phyloP scores from a whole-genome alignment of 2,888 invertebrate species.

The Kuschelorhynchus macadamiae region DNA sequence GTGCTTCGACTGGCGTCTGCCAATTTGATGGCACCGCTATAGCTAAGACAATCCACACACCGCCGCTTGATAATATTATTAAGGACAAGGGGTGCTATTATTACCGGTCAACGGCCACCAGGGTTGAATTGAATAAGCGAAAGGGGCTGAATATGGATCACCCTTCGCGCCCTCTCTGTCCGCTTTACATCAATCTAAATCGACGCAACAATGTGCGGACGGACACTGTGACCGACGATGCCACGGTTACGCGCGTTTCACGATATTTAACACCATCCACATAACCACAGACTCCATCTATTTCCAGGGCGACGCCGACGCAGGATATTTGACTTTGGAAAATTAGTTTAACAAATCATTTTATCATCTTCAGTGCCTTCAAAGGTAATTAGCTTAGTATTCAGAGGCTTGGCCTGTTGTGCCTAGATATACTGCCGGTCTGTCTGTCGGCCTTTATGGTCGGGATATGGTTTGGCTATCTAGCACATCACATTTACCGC shows the following conservation, averaged over 20 bases:
- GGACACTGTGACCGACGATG: conserved; percentile 34
- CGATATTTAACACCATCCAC: conserved; percentile 39
- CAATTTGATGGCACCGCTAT: conserved; percentile 61
- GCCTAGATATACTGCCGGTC: no score
- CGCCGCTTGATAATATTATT: conserved; percentile 62
- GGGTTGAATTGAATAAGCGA: conserved; percentile 53
- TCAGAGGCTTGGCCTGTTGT: no score
- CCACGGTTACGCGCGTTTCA: conserved; percentile 34
- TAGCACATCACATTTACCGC: no score
- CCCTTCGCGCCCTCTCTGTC: conserved; percentile 38
- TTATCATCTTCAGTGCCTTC: no score
- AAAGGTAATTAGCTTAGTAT: no score
- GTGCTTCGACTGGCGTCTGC: conserved; percentile 61
- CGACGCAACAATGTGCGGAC: conserved; percentile 47
- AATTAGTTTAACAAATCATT: conserved; percentile 20
- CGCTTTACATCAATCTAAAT: conserved; percentile 48
- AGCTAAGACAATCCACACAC: conserved; percentile 61
- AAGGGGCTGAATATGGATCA: conserved; percentile 38
- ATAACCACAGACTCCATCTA: conserved; percentile 27
- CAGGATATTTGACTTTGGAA: conserved; percentile 26
- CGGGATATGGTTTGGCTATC: no score
- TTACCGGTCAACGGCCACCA: conserved; percentile 60
- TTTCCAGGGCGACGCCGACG: conserved; percentile 6
- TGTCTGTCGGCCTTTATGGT: no score
- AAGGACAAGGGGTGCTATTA: conserved; percentile 59